Evolutionary conservation across 2,113 vertebrate species (phyloP).

Genomic region (Jacana jacana): DNA sequence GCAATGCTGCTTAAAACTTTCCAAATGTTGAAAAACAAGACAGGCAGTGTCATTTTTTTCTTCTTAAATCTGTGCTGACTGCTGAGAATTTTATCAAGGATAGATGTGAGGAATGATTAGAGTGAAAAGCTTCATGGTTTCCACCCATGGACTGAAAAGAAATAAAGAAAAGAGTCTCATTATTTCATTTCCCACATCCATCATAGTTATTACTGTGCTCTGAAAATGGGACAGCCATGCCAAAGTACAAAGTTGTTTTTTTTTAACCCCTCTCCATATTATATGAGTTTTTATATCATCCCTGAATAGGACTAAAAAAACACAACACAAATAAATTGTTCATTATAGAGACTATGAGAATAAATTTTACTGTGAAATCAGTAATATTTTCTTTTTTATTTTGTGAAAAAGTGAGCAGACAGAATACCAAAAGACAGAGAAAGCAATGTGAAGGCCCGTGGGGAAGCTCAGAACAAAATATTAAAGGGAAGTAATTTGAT

Average conservation of each 20-base stretch:
- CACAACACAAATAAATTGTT: background rate
- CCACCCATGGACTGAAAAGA: background rate
- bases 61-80: conserved; percentile 44
- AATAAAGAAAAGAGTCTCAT: conserved; percentile 11
- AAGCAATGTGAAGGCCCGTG: background rate
- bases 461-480: background rate
- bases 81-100: conserved; percentile 54
- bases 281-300: background rate
- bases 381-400: background rate
- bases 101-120: conserved; percentile 56
- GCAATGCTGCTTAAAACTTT: conserved; percentile 7
- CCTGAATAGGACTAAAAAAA: background rate
- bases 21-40: background rate
- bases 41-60: background rate
- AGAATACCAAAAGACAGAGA: background rate
- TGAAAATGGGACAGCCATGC: background rate
- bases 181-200: conserved; percentile 32
- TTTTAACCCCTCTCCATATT: background rate
- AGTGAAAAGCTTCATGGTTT: conserved; percentile 37
- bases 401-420: background rate
- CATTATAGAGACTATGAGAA: background rate
- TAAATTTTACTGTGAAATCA: background rate
- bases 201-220: background rate
- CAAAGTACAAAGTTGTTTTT: background rate
- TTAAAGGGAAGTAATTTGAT: background rate